Conservation (phyloP, 2,888 invertebrate species). For the Erebia palarica region DNA sequence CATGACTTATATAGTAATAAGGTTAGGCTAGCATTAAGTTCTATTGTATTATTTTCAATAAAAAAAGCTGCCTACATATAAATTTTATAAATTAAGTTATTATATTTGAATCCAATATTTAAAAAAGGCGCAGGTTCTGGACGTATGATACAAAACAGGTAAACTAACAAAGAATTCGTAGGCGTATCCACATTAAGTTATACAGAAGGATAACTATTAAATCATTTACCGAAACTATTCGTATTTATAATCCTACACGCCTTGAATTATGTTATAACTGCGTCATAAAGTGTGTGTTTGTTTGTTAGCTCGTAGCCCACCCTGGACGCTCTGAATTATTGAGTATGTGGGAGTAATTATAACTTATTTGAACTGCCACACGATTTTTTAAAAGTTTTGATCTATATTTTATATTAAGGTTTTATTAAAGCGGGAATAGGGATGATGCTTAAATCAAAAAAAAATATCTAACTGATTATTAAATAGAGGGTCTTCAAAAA, state of each 20-base stretch:
- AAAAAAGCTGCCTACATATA: too few species aligned
- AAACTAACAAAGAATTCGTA: not conserved
- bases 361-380: slow-evolving; percentile 15
- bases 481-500: too few species aligned
- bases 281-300: slow-evolving; percentile 65
- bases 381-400: not conserved
- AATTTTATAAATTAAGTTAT: too few species aligned
- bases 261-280: slow-evolving; percentile 72
- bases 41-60: too few species aligned
- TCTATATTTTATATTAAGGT: too few species aligned
- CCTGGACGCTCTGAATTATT: slow-evolving; percentile 44
- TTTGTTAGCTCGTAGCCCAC: slow-evolving; percentile 55
- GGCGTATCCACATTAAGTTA: slow-evolving; percentile 18
- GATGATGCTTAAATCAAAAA: too few species aligned
- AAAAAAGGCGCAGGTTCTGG: too few species aligned
- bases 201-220: slow-evolving; percentile 55
- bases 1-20: too few species aligned
- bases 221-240: slow-evolving; percentile 74
- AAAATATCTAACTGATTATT: too few species aligned
- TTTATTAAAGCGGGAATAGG: too few species aligned
- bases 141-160: not conserved
- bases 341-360: slow-evolving; percentile 34
- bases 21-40: too few species aligned
- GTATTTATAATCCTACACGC: slow-evolving; percentile 68
- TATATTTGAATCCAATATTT: too few species aligned